A percentile compares a stretch with the other conserved stretches of the same genome.
phyloP scores from a whole-genome alignment of 2,888 invertebrate genomes.

The Drosophila acutilabella region DNA sequence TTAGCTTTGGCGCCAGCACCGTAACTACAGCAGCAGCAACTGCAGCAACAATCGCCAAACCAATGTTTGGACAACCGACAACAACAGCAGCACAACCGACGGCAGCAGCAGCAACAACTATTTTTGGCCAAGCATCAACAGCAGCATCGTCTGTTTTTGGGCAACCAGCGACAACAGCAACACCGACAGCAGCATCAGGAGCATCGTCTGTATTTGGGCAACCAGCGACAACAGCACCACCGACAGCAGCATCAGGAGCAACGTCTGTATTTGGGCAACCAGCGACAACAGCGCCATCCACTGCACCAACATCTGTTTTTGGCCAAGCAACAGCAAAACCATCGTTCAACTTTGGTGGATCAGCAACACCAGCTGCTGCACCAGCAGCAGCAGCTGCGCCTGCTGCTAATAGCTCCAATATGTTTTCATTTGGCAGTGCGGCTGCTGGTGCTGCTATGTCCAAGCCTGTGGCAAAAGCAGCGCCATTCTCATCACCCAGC shows the following conservation, averaged over 20 bases:
- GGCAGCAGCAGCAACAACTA: slow-evolving; percentile 8
- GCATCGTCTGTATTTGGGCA: slow-evolving; percentile 14
- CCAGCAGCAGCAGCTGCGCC: background rate
- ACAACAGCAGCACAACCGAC: background rate
- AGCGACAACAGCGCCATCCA: background rate
- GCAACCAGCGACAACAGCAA: background rate
- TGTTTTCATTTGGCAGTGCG: slow-evolving; percentile 37
- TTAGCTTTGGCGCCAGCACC: slow-evolving; percentile 32
- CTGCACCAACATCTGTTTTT: background rate
- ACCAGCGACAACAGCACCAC: background rate
- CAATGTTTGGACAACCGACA: slow-evolving; percentile 4
- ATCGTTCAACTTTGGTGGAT: slow-evolving; percentile 3
- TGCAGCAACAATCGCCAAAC: background rate
- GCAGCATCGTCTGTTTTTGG: slow-evolving; percentile 4
- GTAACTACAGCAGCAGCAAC: background rate
- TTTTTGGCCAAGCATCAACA: slow-evolving; percentile 3
- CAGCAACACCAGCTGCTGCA: slow-evolving; percentile 5
- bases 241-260: background rate
- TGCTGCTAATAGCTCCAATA: slow-evolving; percentile 9
- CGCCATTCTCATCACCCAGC: slow-evolving; percentile 19
- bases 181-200: background rate
- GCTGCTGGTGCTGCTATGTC: background rate
- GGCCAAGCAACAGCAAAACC: slow-evolving; percentile 6
- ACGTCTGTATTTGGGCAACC: slow-evolving; percentile 15
- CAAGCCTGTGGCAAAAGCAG: slow-evolving; percentile 32